These are phyloP conservation scores for Gadus macrocephalus DNA, from an alignment of 2,113 vertebrate species.

Conservation along the genomic window DNA sequence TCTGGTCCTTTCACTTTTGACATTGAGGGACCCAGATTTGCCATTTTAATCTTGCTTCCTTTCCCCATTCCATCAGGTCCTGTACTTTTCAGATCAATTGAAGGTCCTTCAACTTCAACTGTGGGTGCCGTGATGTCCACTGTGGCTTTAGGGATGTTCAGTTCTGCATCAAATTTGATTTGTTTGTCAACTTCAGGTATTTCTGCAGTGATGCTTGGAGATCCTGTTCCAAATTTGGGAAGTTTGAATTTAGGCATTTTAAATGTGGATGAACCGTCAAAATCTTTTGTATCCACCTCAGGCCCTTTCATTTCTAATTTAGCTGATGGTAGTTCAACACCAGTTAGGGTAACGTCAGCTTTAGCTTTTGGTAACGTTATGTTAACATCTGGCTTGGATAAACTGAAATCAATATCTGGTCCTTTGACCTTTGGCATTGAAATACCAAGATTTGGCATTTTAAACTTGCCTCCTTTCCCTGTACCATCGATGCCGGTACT, in stretches of 20 bases:
- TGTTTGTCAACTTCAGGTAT: constrained; percentile 8
- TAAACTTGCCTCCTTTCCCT: constrained; percentile 9
- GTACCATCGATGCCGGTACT: too few relatives aligned
- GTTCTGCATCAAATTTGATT: constrained; percentile 40
- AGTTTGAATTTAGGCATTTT: constrained; percentile 50
- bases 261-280: constrained; percentile 48
- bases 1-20: too few relatives aligned
- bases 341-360: background rate
- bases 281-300: constrained; percentile 34
- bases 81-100: constrained; percentile 9
- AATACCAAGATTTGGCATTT: constrained; percentile 34
- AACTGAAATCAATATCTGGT: constrained; percentile 28
- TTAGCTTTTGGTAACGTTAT: constrained; percentile 14
- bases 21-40: too few relatives aligned
- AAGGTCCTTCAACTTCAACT: constrained; percentile 19
- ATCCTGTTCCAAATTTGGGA: constrained; percentile 36
- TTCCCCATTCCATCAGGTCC: too few relatives aligned
- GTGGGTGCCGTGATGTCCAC: constrained; percentile 7
- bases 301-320: constrained; percentile 22
- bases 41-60: too few relatives aligned
- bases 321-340: background rate
- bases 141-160: constrained; percentile 44
- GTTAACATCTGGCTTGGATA: constrained; percentile 30
- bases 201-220: constrained; percentile 22
- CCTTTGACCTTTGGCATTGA: constrained; percentile 38